Base-by-base conservation (phyloP, 2,113 vertebrate species). In the Phainopepla nitens region DNA sequence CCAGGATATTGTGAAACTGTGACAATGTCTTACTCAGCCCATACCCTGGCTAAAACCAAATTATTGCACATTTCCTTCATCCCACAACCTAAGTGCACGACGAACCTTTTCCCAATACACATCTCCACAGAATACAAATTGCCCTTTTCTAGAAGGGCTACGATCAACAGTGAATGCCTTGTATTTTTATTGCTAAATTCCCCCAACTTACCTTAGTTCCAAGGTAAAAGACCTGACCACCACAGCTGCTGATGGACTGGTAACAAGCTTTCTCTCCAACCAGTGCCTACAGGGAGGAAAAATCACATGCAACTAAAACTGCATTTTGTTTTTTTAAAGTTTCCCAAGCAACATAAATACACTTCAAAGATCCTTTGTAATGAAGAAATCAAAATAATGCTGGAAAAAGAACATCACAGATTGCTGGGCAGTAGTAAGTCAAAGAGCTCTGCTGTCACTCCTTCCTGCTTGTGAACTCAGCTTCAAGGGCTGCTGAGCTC, bases 221-320 rank as follows among this genome's bases (percentile, higher is more conserved):
- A 93, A 99, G 97, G 95, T 99, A 99, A 92, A 99, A 98, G 50
- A 99, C 98, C 96, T 99, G 99, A 44, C 99, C 99, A n/a, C 98
- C 98, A 42, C 98, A 98, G 97, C 98, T 99, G 61, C 98, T 99
- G 73, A 99, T 99, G 14, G 99, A 99, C 94, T 99, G 99, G 64
- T 99, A 99, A 83, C 99, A 99, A 83, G 99, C 99, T 90, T 99
- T 99, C 89, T 99, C 99, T 94, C 99, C 99, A 35, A 99, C 99
- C 81, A 99, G 73, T 29, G 99, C 99, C 99, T 99, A 91, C n/a
- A 73, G 82, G 76, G 87, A 93, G 33, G 68, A 84, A 72, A 72
- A 90, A 82, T 35, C 3, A 58, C 17, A 71, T 1, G 6, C 11
- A 81, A 25, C 13, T 54, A 28, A 92, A 50, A 47, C 14, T 29